phyloP scores from a whole-genome alignment of 2,888 invertebrate species.

The Drosophila borealis region DNA sequence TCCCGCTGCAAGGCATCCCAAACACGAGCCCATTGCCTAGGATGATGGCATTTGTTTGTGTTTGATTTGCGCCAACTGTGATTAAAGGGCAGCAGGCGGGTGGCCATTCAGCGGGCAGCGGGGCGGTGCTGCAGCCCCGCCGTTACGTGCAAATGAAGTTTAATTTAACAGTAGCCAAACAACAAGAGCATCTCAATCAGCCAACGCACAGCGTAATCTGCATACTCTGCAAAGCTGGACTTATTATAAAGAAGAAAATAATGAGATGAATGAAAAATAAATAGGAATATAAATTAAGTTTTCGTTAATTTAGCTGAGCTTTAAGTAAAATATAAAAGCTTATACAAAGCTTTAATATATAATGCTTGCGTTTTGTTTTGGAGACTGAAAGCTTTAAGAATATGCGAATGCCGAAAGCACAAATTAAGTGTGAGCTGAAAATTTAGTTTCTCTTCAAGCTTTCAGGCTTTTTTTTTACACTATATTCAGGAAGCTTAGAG shows the following conservation, averaged over 20 bases:
- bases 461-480: too few species aligned
- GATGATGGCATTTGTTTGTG: slow-evolving; percentile 73
- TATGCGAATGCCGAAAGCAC: too few species aligned
- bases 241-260: not conserved
- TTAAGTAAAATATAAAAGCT: too few species aligned
- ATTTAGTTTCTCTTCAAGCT: too few species aligned
- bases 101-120: slow-evolving; percentile 17
- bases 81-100: slow-evolving; percentile 64
- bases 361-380: too few species aligned
- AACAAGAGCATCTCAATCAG: slow-evolving; percentile 1
- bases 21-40: slow-evolving; percentile 7
- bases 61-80: slow-evolving; percentile 74
- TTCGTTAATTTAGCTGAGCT: too few species aligned
- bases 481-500: too few species aligned
- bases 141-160: slow-evolving; percentile 58
- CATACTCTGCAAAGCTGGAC: slow-evolving; percentile 2
- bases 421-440: too few species aligned
- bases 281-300: too few species aligned
- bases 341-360: too few species aligned
- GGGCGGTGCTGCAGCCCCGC: slow-evolving; percentile 16
- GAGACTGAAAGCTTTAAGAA: too few species aligned
- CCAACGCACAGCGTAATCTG: not conserved
- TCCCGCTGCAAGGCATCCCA: not conserved
- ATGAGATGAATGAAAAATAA: too few species aligned
- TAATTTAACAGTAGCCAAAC: slow-evolving; percentile 59